phyloP scores from a whole-genome alignment of 2,888 invertebrate species.

The Polylopha cassiicola region DNA sequence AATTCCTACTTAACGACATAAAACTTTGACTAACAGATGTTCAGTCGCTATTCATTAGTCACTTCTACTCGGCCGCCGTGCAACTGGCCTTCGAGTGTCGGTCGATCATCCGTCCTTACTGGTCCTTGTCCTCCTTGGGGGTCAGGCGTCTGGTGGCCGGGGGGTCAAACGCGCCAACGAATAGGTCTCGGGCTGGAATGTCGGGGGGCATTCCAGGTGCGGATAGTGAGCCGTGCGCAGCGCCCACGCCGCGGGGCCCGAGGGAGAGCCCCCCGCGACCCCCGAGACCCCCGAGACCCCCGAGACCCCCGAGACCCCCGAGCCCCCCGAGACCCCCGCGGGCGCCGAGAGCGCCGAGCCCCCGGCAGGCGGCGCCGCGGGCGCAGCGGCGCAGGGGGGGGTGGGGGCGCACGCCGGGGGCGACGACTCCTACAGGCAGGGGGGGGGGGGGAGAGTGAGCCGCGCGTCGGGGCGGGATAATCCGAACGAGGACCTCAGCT shows the following conservation, averaged over 20 bases:
- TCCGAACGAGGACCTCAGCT: too few species aligned
- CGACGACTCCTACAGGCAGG: too few species aligned
- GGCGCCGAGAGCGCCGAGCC: conserved; percentile 8
- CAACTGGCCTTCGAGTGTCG: too few species aligned
- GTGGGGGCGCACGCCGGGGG: too few species aligned
- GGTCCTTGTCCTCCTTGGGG: too few species aligned
- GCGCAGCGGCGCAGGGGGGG: background rate
- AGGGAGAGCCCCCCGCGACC: background rate
- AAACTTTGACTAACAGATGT: too few species aligned
- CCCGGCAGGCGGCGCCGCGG: background rate
- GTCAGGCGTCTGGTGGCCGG: conserved; percentile 25
- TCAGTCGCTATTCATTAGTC: too few species aligned
- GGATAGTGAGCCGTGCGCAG: conserved; percentile 74
- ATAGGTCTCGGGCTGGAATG: conserved; percentile 91
- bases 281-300: background rate
- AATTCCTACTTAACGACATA: too few species aligned
- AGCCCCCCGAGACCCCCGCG: conserved; percentile 17
- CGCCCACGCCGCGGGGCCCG: conserved; percentile 21
- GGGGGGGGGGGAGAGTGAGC: too few species aligned
- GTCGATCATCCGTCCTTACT: too few species aligned
- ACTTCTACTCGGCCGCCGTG: too few species aligned
- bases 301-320: conserved; percentile 18
- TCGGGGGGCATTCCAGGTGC: conserved; percentile 90
- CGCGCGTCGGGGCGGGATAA: too few species aligned
- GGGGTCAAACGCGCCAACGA: conserved; percentile 74